Percentiles rank a stretch among this genome's conserved stretches.
These are phyloP conservation scores for Myiotriccus ornatus DNA, from an alignment of 2,797 vertebrate genomes.

Conservation along the genomic window DNA sequence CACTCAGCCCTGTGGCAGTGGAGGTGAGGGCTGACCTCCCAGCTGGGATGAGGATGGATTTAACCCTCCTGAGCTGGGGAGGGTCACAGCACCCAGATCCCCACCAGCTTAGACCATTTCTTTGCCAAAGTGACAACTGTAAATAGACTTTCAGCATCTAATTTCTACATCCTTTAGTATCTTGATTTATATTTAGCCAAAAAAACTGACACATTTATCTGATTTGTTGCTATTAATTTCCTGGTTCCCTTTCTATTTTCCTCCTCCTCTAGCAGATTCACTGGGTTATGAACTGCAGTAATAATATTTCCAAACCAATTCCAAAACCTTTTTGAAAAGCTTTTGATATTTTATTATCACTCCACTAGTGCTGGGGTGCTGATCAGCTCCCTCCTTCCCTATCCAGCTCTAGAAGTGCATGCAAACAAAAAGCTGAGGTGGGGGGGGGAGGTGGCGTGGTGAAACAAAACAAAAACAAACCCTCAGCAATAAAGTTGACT, in stretches of 20 bases:
- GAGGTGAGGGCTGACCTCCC: neutral
- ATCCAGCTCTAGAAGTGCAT: conserved; percentile 47
- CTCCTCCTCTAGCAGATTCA: neutral
- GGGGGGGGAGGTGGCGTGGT: accelerated
- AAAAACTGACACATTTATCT: neutral
- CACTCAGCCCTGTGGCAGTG: neutral
- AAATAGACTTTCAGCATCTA: neutral
- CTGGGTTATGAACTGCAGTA: conserved; percentile 31
- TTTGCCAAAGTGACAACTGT: neutral
- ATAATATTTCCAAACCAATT: conserved; percentile 11
- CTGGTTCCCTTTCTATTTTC: neutral
- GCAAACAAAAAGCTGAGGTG: neutral
- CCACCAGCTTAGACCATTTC: neutral
- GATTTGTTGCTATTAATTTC: conserved; percentile 48
- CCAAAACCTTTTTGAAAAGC: neutral
- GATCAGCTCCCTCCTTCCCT: neutral
- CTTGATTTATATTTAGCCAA: neutral
- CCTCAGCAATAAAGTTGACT: conserved; percentile 77
- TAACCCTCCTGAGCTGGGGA: neutral
- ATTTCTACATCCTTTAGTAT: neutral
- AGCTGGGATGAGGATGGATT: neutral
- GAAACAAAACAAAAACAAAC: neutral
- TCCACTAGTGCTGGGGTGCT: neutral
- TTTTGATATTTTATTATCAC: neutral
- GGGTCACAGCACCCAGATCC: neutral